Percentiles rank a stretch among this genome's conserved stretches.
phyloP scores from a whole-genome alignment of 2,797 vertebrate genomes.

The Lepilemur septentrionalis region DNA sequence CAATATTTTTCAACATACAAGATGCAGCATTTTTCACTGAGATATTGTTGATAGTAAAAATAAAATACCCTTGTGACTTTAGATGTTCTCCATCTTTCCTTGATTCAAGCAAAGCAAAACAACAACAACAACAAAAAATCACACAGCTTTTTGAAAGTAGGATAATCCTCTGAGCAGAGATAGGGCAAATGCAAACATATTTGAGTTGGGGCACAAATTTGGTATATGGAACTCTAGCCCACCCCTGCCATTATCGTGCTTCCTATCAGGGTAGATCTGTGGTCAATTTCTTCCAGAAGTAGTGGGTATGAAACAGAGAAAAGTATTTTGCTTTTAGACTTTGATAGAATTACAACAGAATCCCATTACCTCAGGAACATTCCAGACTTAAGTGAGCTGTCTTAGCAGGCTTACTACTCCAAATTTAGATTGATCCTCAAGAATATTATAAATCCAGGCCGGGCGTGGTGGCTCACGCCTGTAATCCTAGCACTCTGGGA shows the following conservation, averaged over 20 bases:
- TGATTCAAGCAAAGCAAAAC: background rate
- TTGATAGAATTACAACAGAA: background rate
- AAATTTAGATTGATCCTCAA: conserved; percentile 16
- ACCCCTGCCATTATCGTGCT: background rate
- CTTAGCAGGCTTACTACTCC: background rate
- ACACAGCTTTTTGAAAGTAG: background rate
- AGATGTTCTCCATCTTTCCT: background rate
- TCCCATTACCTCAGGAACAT: background rate
- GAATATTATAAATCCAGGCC: background rate
- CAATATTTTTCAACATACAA: background rate
- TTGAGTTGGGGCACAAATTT: background rate
- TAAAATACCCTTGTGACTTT: background rate
- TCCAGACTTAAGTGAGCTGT: background rate
- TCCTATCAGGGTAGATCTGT: background rate
- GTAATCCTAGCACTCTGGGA: too few relatives aligned
- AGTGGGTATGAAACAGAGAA: background rate
- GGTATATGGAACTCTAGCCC: background rate
- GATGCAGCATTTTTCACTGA: background rate
- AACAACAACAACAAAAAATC: background rate
- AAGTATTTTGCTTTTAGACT: conserved; percentile 7
- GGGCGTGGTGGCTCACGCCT: too few relatives aligned
- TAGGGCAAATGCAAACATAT: background rate
- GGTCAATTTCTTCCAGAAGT: background rate
- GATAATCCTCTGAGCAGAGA: background rate
- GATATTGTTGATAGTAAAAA: background rate